Percentiles rank a stretch among this genome's conserved stretches.
These are phyloP conservation scores for Plutella xylostella DNA, from an alignment of 2,888 invertebrate genomes.

Conservation along the genomic window DNA sequence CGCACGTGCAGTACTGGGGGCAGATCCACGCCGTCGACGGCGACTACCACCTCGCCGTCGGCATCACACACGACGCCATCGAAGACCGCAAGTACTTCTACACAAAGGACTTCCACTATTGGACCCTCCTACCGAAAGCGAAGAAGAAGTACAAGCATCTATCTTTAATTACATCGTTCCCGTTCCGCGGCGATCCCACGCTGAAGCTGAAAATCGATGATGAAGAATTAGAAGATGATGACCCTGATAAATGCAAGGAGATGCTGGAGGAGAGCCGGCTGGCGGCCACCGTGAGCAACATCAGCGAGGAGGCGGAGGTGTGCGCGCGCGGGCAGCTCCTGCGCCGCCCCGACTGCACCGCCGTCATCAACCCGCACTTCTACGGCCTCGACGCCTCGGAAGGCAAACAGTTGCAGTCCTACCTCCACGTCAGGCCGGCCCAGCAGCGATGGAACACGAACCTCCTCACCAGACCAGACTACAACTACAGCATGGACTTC, in stretches of 20 bases:
- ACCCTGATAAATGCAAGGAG: conserved; percentile 52
- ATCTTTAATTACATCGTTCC: conserved; percentile 48
- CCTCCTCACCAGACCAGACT: conserved; percentile 81
- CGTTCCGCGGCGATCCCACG: conserved; percentile 65
- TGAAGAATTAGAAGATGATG: conserved; percentile 45
- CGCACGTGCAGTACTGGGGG: conserved; percentile 88
- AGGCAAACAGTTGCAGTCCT: conserved; percentile 77
- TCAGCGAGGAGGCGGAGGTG: conserved; percentile 80
- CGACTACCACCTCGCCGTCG: conserved; percentile 88
- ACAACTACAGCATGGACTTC: conserved; percentile 89
- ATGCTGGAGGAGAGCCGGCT: conserved; percentile 86
- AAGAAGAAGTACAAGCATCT: conserved; percentile 54
- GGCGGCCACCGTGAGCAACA: conserved; percentile 76
- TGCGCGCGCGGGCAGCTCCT: conserved; percentile 84
- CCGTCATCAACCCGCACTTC: conserved; percentile 78
- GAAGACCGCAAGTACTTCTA: conserved; percentile 82
- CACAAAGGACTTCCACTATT: conserved; percentile 77
- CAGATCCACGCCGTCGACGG: conserved; percentile 79
- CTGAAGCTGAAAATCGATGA: conserved; percentile 59
- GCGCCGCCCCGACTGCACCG: conserved; percentile 77
- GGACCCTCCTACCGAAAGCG: conserved; percentile 65
- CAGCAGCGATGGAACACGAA: conserved; percentile 80
- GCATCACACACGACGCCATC: conserved; percentile 81
- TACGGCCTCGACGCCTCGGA: conserved; percentile 75
- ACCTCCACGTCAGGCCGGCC: conserved; percentile 79